These are phyloP conservation scores for Artibeus lituratus DNA, from an alignment of 2,797 vertebrate genomes.

Conservation along the genomic window DNA sequence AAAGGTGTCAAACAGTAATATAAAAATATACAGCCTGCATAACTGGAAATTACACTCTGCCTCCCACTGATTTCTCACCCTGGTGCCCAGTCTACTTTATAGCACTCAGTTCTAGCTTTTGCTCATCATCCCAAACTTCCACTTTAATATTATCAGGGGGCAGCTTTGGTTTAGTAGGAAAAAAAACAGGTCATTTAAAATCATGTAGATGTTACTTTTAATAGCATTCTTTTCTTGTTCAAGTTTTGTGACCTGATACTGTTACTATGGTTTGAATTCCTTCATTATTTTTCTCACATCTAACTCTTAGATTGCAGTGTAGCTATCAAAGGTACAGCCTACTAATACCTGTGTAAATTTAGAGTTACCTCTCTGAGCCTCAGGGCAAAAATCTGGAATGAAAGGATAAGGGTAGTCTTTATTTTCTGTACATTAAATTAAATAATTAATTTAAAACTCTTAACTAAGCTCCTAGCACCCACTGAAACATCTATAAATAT, in stretches of 20 bases:
- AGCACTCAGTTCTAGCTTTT: background rate
- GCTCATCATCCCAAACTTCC: background rate
- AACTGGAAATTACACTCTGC: background rate
- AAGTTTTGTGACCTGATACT: background rate
- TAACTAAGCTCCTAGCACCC: background rate
- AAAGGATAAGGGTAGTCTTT: background rate
- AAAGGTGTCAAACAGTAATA: constrained; percentile 37
- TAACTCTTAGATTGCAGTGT: background rate
- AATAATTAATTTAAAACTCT: background rate
- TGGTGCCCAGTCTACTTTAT: background rate
- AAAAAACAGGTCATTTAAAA: background rate
- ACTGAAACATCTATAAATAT: background rate
- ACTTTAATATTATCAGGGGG: background rate
- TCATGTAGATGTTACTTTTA: background rate
- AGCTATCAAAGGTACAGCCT: background rate
- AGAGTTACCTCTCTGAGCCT: background rate
- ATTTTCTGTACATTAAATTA: background rate
- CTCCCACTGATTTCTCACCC: background rate
- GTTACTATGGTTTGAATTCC: background rate
- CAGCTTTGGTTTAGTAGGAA: background rate
- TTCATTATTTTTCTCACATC: background rate
- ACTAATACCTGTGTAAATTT: background rate
- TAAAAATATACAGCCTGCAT: constrained; percentile 40
- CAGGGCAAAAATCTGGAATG: background rate
- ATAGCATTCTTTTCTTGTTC: background rate